phyloP scores from a whole-genome alignment of 2,888 invertebrate species.

The Mythimna vitellina region DNA sequence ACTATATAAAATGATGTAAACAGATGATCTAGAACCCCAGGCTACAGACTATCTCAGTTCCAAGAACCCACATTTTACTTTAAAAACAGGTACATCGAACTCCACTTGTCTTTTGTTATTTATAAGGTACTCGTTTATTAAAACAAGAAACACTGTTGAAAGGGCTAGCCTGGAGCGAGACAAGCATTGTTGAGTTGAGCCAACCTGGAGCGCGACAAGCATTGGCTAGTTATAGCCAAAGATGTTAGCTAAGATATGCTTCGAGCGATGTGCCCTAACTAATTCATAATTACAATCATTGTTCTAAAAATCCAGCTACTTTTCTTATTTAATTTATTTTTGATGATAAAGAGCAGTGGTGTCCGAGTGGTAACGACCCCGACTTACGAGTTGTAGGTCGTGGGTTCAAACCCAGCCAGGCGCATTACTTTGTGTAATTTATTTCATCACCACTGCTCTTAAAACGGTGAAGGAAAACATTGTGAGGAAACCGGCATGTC shows the following conservation, averaged over 20 bases:
- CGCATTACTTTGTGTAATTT: too few species aligned
- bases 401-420: too few species aligned
- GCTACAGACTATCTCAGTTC: background rate
- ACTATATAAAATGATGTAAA: background rate
- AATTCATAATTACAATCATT: slow-evolving; percentile 22
- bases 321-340: too few species aligned
- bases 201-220: too few species aligned
- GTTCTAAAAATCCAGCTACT: background rate
- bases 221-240: slow-evolving; percentile 3
- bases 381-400: too few species aligned
- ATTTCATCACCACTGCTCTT: too few species aligned
- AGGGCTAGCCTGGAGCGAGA: slow-evolving; percentile 27
- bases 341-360: too few species aligned
- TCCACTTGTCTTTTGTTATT: slow-evolving; percentile 24
- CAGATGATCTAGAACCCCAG: background rate
- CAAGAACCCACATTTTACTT: slow-evolving; percentile 15
- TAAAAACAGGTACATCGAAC: slow-evolving; percentile 23
- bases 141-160: slow-evolving; percentile 28
- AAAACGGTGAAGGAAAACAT: too few species aligned
- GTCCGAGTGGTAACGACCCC: too few species aligned
- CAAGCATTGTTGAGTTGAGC: slow-evolving; percentile 16
- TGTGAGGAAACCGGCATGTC: too few species aligned
- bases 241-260: slow-evolving; percentile 16
- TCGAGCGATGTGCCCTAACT: slow-evolving; percentile 31
- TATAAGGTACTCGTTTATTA: slow-evolving; percentile 34